A percentile compares a stretch with the other conserved stretches of the same genome.
phyloP scores from a whole-genome alignment of 2,113 vertebrate species.

The Gymnorhina tibicen region DNA sequence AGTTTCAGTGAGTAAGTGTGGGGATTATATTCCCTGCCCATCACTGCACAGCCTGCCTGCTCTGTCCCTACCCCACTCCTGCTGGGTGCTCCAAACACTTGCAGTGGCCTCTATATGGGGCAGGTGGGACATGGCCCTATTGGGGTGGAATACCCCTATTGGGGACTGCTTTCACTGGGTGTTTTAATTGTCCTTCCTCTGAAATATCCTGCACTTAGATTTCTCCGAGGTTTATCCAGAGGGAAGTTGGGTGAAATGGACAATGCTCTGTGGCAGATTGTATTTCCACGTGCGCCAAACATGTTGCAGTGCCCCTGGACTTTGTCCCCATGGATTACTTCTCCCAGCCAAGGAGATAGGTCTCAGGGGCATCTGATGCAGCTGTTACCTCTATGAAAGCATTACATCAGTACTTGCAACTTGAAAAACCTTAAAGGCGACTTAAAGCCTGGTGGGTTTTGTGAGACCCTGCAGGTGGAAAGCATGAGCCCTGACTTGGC shows the following conservation, averaged over 20 bases:
- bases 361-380: neutral
- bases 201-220: neutral
- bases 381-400: neutral
- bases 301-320: neutral
- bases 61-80: neutral
- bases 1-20: neutral
- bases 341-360: neutral
- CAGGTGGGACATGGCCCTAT: neutral
- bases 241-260: neutral
- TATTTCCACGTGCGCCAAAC: neutral
- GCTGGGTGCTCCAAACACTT: neutral
- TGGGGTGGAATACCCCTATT: neutral
- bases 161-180: neutral
- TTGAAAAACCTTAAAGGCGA: neutral
- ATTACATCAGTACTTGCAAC: neutral
- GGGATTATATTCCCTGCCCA: neutral
- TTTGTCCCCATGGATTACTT: neutral
- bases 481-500: neutral
- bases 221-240: neutral
- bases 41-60: neutral
- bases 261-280: neutral
- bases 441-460: neutral
- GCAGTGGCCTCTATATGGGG: neutral
- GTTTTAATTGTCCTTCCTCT: neutral
- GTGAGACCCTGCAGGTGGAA: neutral